Base-by-base conservation (phyloP, 2,888 invertebrate genomes). In the Sinhomidia bicolor region DNA sequence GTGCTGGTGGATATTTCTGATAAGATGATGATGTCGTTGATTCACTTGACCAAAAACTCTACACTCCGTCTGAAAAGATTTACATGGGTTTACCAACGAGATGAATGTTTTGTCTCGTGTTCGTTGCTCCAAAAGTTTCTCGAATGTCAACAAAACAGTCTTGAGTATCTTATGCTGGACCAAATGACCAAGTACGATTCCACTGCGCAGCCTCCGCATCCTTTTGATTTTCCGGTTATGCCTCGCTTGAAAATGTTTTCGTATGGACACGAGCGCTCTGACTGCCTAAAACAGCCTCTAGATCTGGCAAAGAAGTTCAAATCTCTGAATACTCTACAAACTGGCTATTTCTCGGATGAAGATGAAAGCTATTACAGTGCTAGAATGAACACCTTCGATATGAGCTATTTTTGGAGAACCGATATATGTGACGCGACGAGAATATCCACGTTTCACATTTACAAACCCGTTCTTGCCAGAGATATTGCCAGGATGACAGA, bases 331-430 rank as follows among this genome's bases (percentile, higher is more conserved):
- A 86, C 86, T 7, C 80, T 86, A 6, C 86, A 86, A 80, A 51
- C 86, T 0, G 86, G 80, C 20, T 80, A 86, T 26, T 86, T 79
- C 44, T 80, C 86, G 0, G 86, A 86, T 57, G 86, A 86, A 23
- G 86, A 86, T 57, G 86, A 86, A 23, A 86, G 71, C 57, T 86
- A 86, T 32, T 86, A 71, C 20, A 80, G 68, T 12, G 62, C 86
- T 7, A 32, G 86, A 71, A 86, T 86, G 86, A 86, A 86, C 20
- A 86, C 57, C 71, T 86, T 86, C 57, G 80, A 86, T 10, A 86
- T 86, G 80, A 7, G 26, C 9, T 9, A 47, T n/a, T 86, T 86
- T 32, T 86, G 86, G 86, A 12, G 54, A n/a, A 7, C 12, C 7
- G 23, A 9, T 54, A 14, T n/a, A 17, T 7, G 20, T 1, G 14